Evolutionary conservation across 1,140 invertebrate genomes (phyloP), one percentile per base, ranked within the genome.

Genomic region (Cataglyphis hispanica): DNA sequence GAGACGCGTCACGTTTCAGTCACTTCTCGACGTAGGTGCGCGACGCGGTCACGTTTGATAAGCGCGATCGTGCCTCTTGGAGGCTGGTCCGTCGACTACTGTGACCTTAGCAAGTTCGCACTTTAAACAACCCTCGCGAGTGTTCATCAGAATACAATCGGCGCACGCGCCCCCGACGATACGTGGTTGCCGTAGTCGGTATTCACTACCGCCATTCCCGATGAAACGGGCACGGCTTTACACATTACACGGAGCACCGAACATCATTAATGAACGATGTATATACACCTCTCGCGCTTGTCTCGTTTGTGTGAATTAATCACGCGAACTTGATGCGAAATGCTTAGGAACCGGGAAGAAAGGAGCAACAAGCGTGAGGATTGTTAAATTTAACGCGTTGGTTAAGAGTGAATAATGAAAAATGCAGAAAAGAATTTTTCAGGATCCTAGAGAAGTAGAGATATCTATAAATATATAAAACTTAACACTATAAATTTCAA

Each of bases 71-170:
- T 61, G 53, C 69, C 64, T 63, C 34, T 7, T 75, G 67, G 87
- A 72, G 64, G 84, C 70, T 87, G 63, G 27, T 60, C 76, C 83
- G 84, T 86, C 72, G 85, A 93, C 91, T 93, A 88, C 11, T 53
- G 50, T 19, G 25, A 78, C 86, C 61, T 56, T n/a, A 40, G 67
- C 31, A 86, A 91, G 90, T 89, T 91, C 92, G 91, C 92, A 89
- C 89, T 74, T 91, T 70, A 87, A 90, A 90, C 88, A 89, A 87
- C 85, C 87, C 80, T 84, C 75, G 74, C 72, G 22, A 67, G 43
- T 78, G 64, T 69, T 56, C 58, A 86, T 84, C 87, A 56, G 67
- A 27, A 31, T 16, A 60, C 43, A 77, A 81, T n/a, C 22, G 22
- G 87, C 88, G 88, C 88, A 89, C 37, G 87, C 88, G 88, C 84